A percentile compares a stretch with the other conserved stretches of the same genome.
phyloP scores from a whole-genome alignment of 2,797 vertebrate genomes.

The Botia almorhae region DNA sequence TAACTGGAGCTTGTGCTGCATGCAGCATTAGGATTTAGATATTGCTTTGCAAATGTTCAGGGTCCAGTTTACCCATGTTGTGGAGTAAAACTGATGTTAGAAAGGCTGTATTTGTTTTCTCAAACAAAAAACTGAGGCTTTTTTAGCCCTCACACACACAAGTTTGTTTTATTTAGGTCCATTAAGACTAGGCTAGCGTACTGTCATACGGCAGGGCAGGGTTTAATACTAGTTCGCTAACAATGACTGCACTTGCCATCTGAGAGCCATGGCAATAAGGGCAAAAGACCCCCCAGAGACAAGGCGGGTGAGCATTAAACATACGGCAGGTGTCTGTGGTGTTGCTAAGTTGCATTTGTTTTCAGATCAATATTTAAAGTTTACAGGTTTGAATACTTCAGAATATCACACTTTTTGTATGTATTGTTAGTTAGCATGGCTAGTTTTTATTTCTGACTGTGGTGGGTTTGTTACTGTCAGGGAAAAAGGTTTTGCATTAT shows the following conservation, averaged over 20 bases:
- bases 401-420: neutral
- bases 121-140: neutral
- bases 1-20: constrained; percentile 37
- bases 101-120: neutral
- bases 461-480: neutral
- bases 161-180: neutral
- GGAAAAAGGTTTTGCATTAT: constrained; percentile 43
- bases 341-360: constrained; percentile 24
- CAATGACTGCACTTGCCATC: constrained; percentile 28
- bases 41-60: constrained; percentile 8
- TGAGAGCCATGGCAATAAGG: constrained; percentile 23
- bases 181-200: neutral
- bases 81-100: neutral
- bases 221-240: constrained; percentile 10
- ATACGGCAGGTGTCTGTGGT: constrained; percentile 6
- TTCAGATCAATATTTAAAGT: constrained; percentile 15
- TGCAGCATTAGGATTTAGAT: neutral
- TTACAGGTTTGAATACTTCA: neutral
- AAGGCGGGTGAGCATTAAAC: constrained; percentile 12
- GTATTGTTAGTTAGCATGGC: neutral
- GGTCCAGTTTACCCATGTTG: neutral
- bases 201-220: neutral
- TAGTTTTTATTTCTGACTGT: neutral
- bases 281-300: constrained; percentile 15
- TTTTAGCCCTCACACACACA: neutral